Evolutionary conservation across 2,888 invertebrate species (phyloP).

Genomic region (Monopis laevigella): DNA sequence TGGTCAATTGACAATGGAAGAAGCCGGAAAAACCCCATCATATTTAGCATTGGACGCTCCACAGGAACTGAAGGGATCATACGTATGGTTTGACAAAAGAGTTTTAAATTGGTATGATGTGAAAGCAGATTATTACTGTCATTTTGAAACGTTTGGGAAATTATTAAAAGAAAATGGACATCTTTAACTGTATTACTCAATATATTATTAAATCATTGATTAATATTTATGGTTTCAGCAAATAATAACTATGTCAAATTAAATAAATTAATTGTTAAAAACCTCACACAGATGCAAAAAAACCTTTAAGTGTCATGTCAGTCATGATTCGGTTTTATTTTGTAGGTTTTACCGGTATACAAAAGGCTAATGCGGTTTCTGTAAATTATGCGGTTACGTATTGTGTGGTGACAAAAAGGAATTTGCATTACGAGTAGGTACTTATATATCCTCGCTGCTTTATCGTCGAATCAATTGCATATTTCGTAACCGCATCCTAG

Average conservation of each 20-base stretch:
- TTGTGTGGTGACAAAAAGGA: too few species aligned
- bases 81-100: constrained; percentile 56
- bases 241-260: not conserved
- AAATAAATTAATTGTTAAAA: not conserved
- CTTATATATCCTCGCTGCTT: too few species aligned
- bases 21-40: constrained; percentile 53
- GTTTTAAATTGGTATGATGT: constrained; percentile 49
- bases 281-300: too few species aligned
- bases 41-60: constrained; percentile 62
- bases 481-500: too few species aligned
- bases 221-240: too few species aligned
- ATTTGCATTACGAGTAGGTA: too few species aligned
- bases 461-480: too few species aligned
- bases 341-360: too few species aligned
- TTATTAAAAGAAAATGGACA: constrained; percentile 1
- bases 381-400: too few species aligned
- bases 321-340: too few species aligned
- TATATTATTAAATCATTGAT: not conserved
- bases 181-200: not conserved
- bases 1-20: constrained; percentile 21
- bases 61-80: constrained; percentile 57
- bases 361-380: too few species aligned
- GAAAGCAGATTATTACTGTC: constrained; percentile 13
- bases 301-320: too few species aligned
- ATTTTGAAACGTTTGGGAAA: constrained; percentile 1